phyloP scores from a whole-genome alignment of 2,888 invertebrate species.

The Halocaridina rubra region DNA sequence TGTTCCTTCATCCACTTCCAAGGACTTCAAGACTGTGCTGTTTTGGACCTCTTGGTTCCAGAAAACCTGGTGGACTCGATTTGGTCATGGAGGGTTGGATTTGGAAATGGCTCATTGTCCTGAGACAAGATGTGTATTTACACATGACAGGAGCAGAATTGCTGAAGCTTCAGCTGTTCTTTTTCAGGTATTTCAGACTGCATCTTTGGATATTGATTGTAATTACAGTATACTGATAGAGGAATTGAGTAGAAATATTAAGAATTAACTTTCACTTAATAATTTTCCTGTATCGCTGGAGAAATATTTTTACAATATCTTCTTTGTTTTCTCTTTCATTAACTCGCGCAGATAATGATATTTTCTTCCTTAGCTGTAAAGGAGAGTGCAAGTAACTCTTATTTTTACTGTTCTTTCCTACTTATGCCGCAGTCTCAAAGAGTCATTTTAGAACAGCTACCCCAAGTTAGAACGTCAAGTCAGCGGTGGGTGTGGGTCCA shows the following conservation, averaged over 20 bases:
- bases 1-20: too few relatives aligned
- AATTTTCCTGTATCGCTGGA: too few relatives aligned
- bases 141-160: slow-evolving; percentile 14
- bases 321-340: too few relatives aligned
- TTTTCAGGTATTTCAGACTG: slow-evolving; percentile 41
- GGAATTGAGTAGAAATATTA: too few relatives aligned
- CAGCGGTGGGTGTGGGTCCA: background rate
- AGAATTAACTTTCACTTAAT: too few relatives aligned
- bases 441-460: background rate
- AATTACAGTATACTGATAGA: too few relatives aligned
- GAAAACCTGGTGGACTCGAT: slow-evolving; percentile 25
- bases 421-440: background rate
- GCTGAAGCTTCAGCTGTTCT: slow-evolving; percentile 19
- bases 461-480: background rate
- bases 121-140: slow-evolving; percentile 32
- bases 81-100: slow-evolving; percentile 19
- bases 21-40: slow-evolving; percentile 12
- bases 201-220: too few relatives aligned
- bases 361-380: too few relatives aligned
- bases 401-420: too few relatives aligned
- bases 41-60: slow-evolving; percentile 49
- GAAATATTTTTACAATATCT: too few relatives aligned
- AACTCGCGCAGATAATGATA: too few relatives aligned
- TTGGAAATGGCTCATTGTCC: slow-evolving; percentile 19
- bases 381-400: too few relatives aligned